Evolutionary conservation across 2,113 vertebrate genomes (phyloP), one percentile per base, ranked within the genome.

Genomic region (Gymnogyps californianus): DNA sequence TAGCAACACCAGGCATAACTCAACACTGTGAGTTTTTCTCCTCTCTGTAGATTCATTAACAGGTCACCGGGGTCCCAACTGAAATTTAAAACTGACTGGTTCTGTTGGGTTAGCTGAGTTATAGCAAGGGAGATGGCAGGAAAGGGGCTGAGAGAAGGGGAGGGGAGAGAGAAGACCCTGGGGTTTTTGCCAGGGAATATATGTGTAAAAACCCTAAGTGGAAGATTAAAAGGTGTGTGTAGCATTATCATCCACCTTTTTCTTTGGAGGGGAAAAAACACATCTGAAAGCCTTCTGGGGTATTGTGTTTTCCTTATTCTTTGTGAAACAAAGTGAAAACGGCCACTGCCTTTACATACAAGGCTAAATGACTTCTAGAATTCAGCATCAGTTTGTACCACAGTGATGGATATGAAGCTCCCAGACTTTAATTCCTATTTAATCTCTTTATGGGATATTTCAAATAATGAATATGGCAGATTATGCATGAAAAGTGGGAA

Each of bases 1-100:
- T 98, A 98, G 98, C 98, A 98, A 98, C 98, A 98, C 98, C 98
- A 98, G 97, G 98, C 98, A 98, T 98, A 98, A 98, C 98, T 98
- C 98, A 98, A 98, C 98, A 98, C 98, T 98, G 98, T 98, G 98
- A 98, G 98, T 98, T 98, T 98, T 98, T 98, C 98, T 98, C 97
- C 97, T 98, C 98, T 98, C 98, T 98, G 98, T 98, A 98, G 98
- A 98, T 98, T 98, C 98, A 98, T 98, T 98, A 98, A 98, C 98
- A 98, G 98, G 98, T 98, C 98, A 98, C 97, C 10, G 93, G 95
- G 98, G 98, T 98, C 98, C 98, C 98, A 98, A 98, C 97, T 98
- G 98, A 98, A 98, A 98, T 98, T 98, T 98, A 98, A 98, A 98
- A 98, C 98, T 98, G 98, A 97, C 98, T 98, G 98, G 98, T 98